These are phyloP conservation scores for Lanius collurio DNA, from an alignment of 2,113 vertebrate genomes.

Conservation along the genomic window DNA sequence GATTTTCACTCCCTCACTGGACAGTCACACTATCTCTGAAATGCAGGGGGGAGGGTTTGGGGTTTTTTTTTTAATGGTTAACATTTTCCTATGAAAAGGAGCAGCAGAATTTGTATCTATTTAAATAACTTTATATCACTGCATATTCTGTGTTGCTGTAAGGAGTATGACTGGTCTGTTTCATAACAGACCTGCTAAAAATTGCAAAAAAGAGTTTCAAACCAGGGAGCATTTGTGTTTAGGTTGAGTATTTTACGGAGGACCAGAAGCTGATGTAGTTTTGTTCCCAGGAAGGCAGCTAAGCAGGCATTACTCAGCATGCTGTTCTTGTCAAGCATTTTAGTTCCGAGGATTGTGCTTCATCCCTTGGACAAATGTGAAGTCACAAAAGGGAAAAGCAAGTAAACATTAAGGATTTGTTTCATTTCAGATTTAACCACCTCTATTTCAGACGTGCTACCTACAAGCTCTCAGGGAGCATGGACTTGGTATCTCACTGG, in stretches of 20 bases:
- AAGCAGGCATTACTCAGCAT: slow-evolving; percentile 46
- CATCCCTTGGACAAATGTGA: slow-evolving; percentile 8
- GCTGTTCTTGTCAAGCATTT: not conserved
- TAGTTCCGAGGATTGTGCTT: slow-evolving; percentile 48
- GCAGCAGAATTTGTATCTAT: not conserved
- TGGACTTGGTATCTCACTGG: not conserved
- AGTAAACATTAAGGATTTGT: not conserved
- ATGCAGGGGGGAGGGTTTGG: too few species aligned
- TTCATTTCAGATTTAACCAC: slow-evolving; percentile 33
- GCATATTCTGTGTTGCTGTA: not conserved
- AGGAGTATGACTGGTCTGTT: not conserved
- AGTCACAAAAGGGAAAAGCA: slow-evolving; percentile 31
- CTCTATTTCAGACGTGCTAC: slow-evolving; percentile 1
- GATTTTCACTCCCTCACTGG: not conserved
- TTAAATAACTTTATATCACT: not conserved
- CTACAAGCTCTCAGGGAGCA: not conserved
- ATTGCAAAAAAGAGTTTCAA: not conserved
- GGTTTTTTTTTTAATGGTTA: not conserved
- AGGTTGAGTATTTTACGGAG: not conserved
- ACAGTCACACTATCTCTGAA: not conserved
- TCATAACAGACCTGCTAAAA: not conserved
- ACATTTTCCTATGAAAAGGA: not conserved
- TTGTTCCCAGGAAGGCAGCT: not conserved
- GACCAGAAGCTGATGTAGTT: not conserved
- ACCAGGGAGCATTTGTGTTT: not conserved